Conservation (phyloP, 2,888 invertebrate species). For the Rhagium mordax region DNA sequence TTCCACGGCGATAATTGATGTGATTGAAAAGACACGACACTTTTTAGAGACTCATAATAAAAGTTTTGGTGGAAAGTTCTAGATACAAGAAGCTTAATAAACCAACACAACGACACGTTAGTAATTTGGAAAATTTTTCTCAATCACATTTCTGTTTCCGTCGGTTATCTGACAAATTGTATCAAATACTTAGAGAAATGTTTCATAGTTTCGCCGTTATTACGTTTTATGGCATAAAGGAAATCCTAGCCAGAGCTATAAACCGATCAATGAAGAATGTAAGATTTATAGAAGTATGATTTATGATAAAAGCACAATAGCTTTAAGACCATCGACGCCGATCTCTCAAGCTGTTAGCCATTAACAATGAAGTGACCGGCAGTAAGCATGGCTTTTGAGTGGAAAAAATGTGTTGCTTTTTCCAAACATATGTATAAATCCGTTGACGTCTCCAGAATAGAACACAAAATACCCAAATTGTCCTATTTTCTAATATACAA, state of each 20-base stretch:
- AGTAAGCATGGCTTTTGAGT: neutral
- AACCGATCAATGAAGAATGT: slow-evolving; percentile 50
- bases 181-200: slow-evolving; percentile 57
- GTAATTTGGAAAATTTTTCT: slow-evolving; percentile 35
- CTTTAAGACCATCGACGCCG: slow-evolving; percentile 37
- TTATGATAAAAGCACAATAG: slow-evolving; percentile 58
- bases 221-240: slow-evolving; percentile 52
- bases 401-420: neutral
- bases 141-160: slow-evolving; percentile 27
- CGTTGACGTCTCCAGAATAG: neutral
- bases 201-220: slow-evolving; percentile 55
- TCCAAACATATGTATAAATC: neutral
- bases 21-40: neutral
- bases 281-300: slow-evolving; percentile 63
- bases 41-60: neutral
- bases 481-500: too few species aligned
- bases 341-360: slow-evolving; percentile 29
- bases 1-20: neutral
- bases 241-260: slow-evolving; percentile 30
- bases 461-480: neutral
- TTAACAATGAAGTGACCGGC: slow-evolving; percentile 28
- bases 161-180: slow-evolving; percentile 50
- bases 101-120: slow-evolving; percentile 23
- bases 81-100: neutral
- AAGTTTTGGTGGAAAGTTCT: neutral